Evolutionary conservation across 2,113 vertebrate species (phyloP), one percentile per base, ranked within the genome.

Genomic region (Scortum barcoo): DNA sequence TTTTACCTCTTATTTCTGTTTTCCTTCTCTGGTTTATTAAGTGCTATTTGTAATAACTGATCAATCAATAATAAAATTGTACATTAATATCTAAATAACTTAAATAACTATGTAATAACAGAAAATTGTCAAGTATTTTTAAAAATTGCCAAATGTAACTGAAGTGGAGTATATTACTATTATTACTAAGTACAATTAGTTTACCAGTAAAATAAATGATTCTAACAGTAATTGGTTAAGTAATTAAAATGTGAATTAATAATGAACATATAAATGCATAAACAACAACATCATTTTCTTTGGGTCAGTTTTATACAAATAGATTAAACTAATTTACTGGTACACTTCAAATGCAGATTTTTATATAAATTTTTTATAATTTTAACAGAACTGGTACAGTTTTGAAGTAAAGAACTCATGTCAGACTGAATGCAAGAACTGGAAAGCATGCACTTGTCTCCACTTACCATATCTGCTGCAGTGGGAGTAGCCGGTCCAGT

Each of bases 381-480:
- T n/a, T n/a, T n/a, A n/a, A 36, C 33, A 36, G 7, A 30, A 22
- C 0, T 10, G 2, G 10, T 26, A 22, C 7, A 30, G 11, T n/a
- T 67, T 6, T 11, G 26, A 60, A 69, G 16, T 14, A 60, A 30
- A 3, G 44, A 13, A 22, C 11, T 58, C 3, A 24, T 20, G 24
- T 33, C 8, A 42, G 36, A 67, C 11, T 24, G 11, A 67, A 20
- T 2, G 58, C 30, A 42, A 53, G 65, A 50, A 51, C 3, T 12
- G 38, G 11, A 66, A 72, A 67, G 26, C 11, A 72, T 72, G 58
- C 28, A 53, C 16, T 56, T 28, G 48, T 24, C 19, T 58, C 51
- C 33, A 87, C 90, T 87, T 8, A 92, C 90, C 86, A 90, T 92
- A 14, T 86, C 86, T 86, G 74, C 86, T 71, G 75, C 70, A 44